Base-by-base conservation (phyloP, 1,140 invertebrate genomes). In the Drosophila funebris region DNA sequence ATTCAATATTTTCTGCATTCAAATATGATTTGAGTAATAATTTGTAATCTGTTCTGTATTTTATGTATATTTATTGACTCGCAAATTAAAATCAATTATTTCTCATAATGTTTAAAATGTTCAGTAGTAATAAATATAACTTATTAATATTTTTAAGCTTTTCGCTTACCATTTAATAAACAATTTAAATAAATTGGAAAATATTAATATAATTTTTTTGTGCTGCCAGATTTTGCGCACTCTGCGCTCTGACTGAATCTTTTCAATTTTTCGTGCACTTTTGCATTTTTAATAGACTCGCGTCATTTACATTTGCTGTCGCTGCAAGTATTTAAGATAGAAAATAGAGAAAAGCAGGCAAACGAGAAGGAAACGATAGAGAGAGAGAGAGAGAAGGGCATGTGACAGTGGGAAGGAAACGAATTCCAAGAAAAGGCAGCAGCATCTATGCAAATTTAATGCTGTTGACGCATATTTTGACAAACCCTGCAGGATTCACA, bases 391-490 rank as follows among this genome's bases (percentile, higher is more conserved):
- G 5, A 54, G n/a, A 43, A n/a, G 14, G 14, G n/a, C n/a, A n/a
- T n/a, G n/a, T n/a, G n/a, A n/a, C n/a, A 44, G 22, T n/a, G 5
- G 4, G 58, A 57, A 11, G 14, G 9, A n/a, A 31, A 18, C 22
- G 36, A 36, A 24, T 27, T 50, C 16, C 24, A 31, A 24, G 37
- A 18, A 6, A 29, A 41, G 22, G 46, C 46, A 16, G 13, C 44
- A 50, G 14, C 29, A 52, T 73, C 36, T 56, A 62, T 70, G 74
- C 64, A 56, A 77, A 71, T 77, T 78, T 66, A 82, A 87, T 82
- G 83, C 83, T 88, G 77, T 63, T 80, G 84, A 77, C 82, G 81
- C 81, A 87, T 53, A 77, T 70, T 85, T 85, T 67, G 52, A 71
- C 18, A 58, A 57, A 31, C 41, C 39, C 22, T 31, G 41, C 41